Base-by-base conservation (phyloP, 2,113 vertebrate species). In the Brienomyrus longianalis region DNA sequence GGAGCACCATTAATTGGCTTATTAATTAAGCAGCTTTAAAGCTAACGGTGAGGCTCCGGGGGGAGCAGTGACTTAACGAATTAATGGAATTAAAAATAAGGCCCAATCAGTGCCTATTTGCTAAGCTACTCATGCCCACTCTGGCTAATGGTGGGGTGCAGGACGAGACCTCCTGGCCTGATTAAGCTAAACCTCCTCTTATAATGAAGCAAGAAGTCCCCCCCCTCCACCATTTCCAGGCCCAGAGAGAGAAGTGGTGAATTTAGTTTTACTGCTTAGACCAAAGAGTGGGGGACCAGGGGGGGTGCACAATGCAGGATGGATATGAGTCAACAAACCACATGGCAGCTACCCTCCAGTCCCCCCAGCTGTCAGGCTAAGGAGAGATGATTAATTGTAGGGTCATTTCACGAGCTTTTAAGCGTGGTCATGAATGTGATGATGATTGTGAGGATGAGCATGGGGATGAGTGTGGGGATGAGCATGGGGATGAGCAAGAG, bases 11-110 rank as follows among this genome's bases (percentile, higher is more conserved):
- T 77, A 90, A 90, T 19, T 90, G 83, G 39, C 83, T 52, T 87
- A 56, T 87, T 90, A 90, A 90, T 87, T 90, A 88, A 90, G 89
- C 85, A 80, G 70, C 48, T 90, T 62, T 90, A 87, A 87, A 80
- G 85, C 66, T 52, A 77, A 90, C 27, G n/a, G 48, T 45, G 48
- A 80, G 62, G 85, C 21, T 62, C 84, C 62, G 45, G 45, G 3
- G 84, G 56, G 89, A 80, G 3, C 39, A 19, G 5, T n/a, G 8
- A 23, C 45, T 51, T 31, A 70, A 66, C 9, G 48, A 90, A 90
- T 87, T 90, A 74, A 54, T 48, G 48, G 62, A 48, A 80, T 87
- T 48, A 70, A 74, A 90, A 48, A 90, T 87, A 35, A 87, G 23
- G 86, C 47, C 62, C 62, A 87, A 90, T 80, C 85, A 87, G 52